Evolutionary conservation across 2,113 vertebrate genomes (phyloP), one percentile per base, ranked within the genome.

Genomic region (Datnioides undecimradiatus): DNA sequence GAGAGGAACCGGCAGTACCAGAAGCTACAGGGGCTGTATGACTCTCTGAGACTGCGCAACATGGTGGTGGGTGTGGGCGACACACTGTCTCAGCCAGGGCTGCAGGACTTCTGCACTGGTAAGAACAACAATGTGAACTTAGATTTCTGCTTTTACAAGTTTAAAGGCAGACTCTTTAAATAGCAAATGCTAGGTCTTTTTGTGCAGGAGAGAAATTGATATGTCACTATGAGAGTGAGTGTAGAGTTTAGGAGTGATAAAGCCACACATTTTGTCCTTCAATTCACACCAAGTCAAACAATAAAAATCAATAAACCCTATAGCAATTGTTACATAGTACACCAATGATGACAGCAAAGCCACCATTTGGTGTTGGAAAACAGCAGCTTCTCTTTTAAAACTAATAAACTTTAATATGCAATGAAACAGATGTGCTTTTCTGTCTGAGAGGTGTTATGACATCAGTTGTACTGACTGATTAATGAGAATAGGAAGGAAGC

Each of bases 1-100:
- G 96, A 97, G 80, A 94, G 95, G 85, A 97, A 96, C 93, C 90
- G 95, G 23, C 96, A 97, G 83, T 96, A 97, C 91, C 96, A 97
- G 90, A 97, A 97, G 51, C 94, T 98, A 0, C 96, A 97, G 86
- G 95, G 95, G 41, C 94, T 97, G 16, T 97, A 97, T 27, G 96
- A 98, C 88, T 96, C 95, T 12, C 89, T 97, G 74, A 95, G 95
- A 43, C 90, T 97, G 41, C 95, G 95, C 27, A 96, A 95, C 82
- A 95, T 97, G 91, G 94, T 95, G 83, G 92, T 95, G 46, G 88
- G 60, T 21, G 88, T 87, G 0, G 87, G 72, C 31, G 90, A 93
- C 8, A 3, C 17, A n/a, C 48, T 31, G 17, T 46, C n/a, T 10
- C 87, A 80, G 3, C 16, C 58, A 1, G 71, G 31, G 79, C 62